Evolutionary conservation across 2,113 vertebrate genomes (phyloP).

Genomic region (Garra rufa): DNA sequence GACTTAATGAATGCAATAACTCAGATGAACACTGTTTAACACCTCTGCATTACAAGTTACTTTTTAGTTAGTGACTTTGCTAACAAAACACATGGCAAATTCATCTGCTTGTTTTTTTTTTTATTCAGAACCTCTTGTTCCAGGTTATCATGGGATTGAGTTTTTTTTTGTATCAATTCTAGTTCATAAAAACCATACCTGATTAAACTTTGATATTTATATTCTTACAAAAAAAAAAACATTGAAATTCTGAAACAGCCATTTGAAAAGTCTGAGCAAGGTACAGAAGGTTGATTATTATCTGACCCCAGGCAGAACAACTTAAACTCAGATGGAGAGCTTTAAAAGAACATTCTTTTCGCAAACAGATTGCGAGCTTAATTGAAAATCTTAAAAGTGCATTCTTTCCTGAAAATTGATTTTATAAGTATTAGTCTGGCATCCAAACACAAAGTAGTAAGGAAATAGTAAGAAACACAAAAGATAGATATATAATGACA

Average conservation of each 20-base stretch:
- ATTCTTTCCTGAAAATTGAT: neutral
- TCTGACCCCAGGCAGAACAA: neutral
- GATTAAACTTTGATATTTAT: neutral
- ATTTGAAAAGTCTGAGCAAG: no score
- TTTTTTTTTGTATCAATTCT: no score
- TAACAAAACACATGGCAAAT: neutral
- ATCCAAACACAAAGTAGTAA: neutral
- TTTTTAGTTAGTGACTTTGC: neutral
- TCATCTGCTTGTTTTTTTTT: neutral
- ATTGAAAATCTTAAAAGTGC: neutral
- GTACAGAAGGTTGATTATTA: neutral
- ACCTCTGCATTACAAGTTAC: neutral
- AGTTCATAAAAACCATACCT: no score
- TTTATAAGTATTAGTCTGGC: neutral
- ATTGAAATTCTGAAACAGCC: neutral
- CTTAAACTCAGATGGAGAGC: neutral
- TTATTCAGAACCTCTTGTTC: neutral
- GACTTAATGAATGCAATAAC: constrained; percentile 9
- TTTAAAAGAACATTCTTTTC: neutral
- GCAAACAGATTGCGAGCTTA: neutral
- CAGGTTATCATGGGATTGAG: neutral
- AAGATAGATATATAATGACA: neutral
- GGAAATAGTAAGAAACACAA: neutral
- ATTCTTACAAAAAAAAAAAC: neutral
- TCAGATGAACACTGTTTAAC: constrained; percentile 7